These are phyloP conservation scores for Lucifuga dentata DNA, from an alignment of 2,113 vertebrate species.

Conservation along the genomic window DNA sequence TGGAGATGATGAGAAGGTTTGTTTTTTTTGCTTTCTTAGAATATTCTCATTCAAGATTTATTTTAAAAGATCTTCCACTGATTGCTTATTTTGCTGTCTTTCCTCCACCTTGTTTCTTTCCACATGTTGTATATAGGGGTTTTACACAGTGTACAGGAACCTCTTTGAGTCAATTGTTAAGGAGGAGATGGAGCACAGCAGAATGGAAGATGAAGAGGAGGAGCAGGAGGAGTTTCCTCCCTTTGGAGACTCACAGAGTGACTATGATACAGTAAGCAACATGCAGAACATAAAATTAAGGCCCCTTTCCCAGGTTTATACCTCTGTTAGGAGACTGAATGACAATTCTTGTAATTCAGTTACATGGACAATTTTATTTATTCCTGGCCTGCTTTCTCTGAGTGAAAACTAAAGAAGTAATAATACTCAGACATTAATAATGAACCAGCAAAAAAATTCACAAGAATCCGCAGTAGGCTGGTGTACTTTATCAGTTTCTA, in stretches of 20 bases:
- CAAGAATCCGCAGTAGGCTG: neutral
- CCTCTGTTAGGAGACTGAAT: neutral
- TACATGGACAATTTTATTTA: too few species aligned
- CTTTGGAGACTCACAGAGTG: constrained; percentile 92
- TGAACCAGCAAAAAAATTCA: neutral
- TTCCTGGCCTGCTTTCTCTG: too few species aligned
- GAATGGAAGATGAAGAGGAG: constrained; percentile 83
- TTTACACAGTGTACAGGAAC: constrained; percentile 90
- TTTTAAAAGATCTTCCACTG: too few species aligned
- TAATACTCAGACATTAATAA: neutral
- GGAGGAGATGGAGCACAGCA: constrained; percentile 89
- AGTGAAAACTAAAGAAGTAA: neutral
- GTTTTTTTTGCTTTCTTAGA: constrained; percentile 11
- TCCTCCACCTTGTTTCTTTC: neutral
- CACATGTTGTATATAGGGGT: constrained; percentile 82
- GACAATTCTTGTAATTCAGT: neutral
- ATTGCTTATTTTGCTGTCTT: neutral
- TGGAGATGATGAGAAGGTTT: constrained; percentile 92
- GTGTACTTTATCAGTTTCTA: neutral
- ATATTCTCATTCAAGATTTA: constrained; percentile 10
- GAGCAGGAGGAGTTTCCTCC: constrained; percentile 86
- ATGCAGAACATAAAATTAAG: neutral
- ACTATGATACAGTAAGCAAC: constrained; percentile 92
- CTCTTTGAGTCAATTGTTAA: constrained; percentile 92
- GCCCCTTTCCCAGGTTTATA: neutral